A percentile compares a stretch with the other conserved stretches of the same genome.
Evolutionary conservation across 2,888 invertebrate genomes (phyloP).

Genomic region (Apotomis turbidana): DNA sequence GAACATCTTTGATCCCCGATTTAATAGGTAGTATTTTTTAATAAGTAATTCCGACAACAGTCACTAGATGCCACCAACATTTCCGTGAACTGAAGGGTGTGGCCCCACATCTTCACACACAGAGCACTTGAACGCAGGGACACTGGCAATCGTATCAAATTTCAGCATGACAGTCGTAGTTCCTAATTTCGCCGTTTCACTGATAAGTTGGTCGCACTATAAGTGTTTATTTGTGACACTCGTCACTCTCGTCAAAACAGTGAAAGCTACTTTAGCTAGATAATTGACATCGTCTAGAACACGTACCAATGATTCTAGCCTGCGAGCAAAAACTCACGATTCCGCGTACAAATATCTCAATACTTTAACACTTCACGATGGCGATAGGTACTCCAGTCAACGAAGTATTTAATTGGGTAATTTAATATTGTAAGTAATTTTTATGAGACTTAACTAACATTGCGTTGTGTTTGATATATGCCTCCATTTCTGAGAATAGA

Average conservation of each 20-base stretch:
- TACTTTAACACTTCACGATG: conserved; percentile 15
- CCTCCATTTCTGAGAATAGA: too few species aligned
- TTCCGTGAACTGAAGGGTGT: too few species aligned
- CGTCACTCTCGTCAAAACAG: conserved; percentile 8
- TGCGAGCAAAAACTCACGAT: conserved; percentile 23
- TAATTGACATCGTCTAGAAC: conserved; percentile 30
- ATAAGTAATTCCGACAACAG: background rate
- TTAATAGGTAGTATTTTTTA: too few species aligned
- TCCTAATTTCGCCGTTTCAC: too few species aligned
- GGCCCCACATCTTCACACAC: too few species aligned
- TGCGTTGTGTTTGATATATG: too few species aligned
- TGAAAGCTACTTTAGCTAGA: conserved; percentile 37
- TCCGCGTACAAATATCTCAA: conserved; percentile 24
- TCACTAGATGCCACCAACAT: background rate
- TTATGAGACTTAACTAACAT: background rate
- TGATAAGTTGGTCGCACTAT: background rate
- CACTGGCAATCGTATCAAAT: too few species aligned
- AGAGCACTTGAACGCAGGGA: too few species aligned
- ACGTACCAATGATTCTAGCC: conserved; percentile 26
- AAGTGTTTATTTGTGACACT: background rate
- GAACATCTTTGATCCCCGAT: too few species aligned
- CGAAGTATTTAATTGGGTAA: background rate
- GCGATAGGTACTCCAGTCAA: background rate
- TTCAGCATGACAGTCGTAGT: too few species aligned
- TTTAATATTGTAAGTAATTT: too few species aligned